Percentiles rank a stretch among this genome's conserved stretches.
These are phyloP conservation scores for Leptopilina clavipes DNA, from an alignment of 1,140 invertebrate species.

Conservation along the genomic window DNA sequence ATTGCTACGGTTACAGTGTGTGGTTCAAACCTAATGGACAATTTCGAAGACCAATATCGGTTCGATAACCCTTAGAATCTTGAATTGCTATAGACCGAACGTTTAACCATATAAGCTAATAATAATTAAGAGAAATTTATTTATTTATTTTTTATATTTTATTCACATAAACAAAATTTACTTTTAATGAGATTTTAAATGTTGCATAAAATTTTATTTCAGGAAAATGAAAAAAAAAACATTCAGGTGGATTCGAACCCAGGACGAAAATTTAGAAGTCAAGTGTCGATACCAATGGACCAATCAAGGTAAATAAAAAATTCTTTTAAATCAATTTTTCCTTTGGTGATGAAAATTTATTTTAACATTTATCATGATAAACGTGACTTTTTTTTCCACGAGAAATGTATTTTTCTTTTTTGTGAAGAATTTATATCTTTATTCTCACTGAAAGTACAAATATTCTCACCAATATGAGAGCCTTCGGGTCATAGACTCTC, in stretches of 20 bases:
- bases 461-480: conserved; percentile 25
- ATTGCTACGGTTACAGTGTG: conserved; percentile 27
- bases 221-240: too few species aligned
- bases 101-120: not conserved
- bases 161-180: too few species aligned
- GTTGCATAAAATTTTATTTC: too few species aligned
- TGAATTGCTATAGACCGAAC: not conserved
- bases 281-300: not conserved
- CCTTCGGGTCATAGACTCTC: conserved; percentile 30
- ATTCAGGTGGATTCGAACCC: too few species aligned
- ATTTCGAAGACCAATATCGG: conserved; percentile 28
- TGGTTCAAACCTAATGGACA: conserved; percentile 28
- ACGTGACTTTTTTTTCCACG: not conserved
- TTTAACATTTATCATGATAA: too few species aligned
- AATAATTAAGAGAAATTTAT: not conserved
- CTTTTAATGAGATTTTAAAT: too few species aligned
- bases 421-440: not conserved
- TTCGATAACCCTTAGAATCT: conserved; percentile 17
- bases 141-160: too few species aligned
- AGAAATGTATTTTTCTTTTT: too few species aligned
- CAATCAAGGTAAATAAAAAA: not conserved
- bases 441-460: not conserved
- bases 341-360: too few species aligned
- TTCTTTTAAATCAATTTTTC: not conserved
- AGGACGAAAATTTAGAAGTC: too few species aligned